phyloP scores from a whole-genome alignment of 2,113 vertebrate genomes.

The Lophotis ruficrista region DNA sequence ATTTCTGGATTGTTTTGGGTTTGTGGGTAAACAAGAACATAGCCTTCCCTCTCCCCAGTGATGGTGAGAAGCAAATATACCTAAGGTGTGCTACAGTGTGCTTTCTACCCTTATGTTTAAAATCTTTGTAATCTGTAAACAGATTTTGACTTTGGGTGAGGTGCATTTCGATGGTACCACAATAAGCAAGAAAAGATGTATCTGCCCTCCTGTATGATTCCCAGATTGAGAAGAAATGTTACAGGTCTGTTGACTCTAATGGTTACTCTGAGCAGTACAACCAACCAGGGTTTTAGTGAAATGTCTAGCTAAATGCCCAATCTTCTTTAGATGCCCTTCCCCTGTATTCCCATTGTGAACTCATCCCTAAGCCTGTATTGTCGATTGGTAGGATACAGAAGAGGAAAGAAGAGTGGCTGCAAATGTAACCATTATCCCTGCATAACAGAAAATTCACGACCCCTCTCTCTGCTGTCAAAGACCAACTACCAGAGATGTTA shows the following conservation, averaged over 20 bases:
- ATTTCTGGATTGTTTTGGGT: not conserved
- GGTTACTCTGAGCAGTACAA: not conserved
- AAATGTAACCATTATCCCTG: not conserved
- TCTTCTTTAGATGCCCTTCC: not conserved
- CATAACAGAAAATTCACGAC: not conserved
- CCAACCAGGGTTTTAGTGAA: not conserved
- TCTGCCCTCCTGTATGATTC: not conserved
- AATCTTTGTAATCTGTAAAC: not conserved
- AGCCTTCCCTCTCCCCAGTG: not conserved
- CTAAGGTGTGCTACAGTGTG: not conserved
- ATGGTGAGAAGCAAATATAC: not conserved
- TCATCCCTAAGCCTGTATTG: not conserved
- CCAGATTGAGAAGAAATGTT: not conserved
- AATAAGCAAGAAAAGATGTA: not conserved
- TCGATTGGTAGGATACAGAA: not conserved
- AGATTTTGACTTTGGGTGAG: not conserved
- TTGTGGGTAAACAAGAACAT: not conserved
- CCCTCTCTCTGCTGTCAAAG: not conserved
- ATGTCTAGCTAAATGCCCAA: not conserved
- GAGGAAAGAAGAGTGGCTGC: not conserved
- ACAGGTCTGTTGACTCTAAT: not conserved
- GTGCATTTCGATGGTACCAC: not conserved
- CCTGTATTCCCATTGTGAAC: not conserved
- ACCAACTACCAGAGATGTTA: not conserved
- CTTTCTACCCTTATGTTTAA: not conserved